These are phyloP conservation scores for Cheilinus undulatus DNA, from an alignment of 2,113 vertebrate genomes.

Conservation along the genomic window DNA sequence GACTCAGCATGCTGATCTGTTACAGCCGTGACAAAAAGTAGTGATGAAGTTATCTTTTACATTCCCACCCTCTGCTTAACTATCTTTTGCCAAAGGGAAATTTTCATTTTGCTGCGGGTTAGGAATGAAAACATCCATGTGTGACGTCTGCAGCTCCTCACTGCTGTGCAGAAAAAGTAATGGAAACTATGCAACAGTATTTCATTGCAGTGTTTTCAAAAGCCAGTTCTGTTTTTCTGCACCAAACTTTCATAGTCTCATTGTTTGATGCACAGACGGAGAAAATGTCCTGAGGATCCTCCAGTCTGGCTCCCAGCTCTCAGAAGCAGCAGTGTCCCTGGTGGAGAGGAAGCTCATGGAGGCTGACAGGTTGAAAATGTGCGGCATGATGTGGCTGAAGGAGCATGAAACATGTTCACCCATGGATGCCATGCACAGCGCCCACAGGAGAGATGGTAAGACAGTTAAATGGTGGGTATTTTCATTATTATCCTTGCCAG, in stretches of 20 bases:
- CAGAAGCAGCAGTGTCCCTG: constrained; percentile 64
- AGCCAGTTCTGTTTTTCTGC: neutral
- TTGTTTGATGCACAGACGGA: constrained; percentile 22
- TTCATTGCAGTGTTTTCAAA: neutral
- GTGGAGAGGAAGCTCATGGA: constrained; percentile 72
- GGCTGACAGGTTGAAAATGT: constrained; percentile 81
- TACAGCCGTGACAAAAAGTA: constrained; percentile 41
- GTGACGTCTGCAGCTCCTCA: constrained; percentile 34
- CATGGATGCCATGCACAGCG: constrained; percentile 51
- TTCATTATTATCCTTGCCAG: neutral
- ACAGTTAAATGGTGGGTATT: constrained; percentile 45
- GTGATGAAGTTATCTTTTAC: constrained; percentile 47
- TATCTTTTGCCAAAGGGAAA: constrained; percentile 19
- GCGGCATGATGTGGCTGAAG: constrained; percentile 79
- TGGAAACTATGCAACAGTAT: neutral
- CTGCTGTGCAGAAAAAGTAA: constrained; percentile 14
- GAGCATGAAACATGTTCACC: constrained; percentile 80
- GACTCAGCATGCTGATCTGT: neutral
- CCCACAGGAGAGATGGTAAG: constrained; percentile 53
- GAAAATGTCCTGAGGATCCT: constrained; percentile 43
- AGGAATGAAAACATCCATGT: constrained; percentile 30
- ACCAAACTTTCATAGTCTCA: neutral
- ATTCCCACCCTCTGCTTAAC: constrained; percentile 36
- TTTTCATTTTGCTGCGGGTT: constrained; percentile 46
- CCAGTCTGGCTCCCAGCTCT: constrained; percentile 23